Percentiles rank a stretch among this genome's conserved stretches.
Evolutionary conservation across 2,888 invertebrate genomes (phyloP).

Genomic region (Andrena marginata): DNA sequence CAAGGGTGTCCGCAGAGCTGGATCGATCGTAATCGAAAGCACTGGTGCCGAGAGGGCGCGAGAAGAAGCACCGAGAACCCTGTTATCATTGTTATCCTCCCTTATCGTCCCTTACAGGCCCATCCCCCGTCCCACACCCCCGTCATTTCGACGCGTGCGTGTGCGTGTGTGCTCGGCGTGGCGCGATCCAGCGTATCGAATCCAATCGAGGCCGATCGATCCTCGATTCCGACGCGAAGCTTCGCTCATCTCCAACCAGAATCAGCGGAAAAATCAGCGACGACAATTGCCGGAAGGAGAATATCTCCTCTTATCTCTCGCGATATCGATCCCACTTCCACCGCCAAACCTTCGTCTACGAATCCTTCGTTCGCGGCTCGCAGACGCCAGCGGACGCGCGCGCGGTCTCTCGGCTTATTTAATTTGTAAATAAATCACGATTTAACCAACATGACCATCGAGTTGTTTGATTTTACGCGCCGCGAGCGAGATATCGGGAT

Average conservation of each 20-base stretch:
- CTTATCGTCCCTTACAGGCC: slow-evolving; percentile 13
- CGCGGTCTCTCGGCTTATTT: slow-evolving; percentile 28
- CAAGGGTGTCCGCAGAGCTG: not conserved
- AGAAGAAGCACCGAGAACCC: slow-evolving; percentile 36
- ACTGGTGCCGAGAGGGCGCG: slow-evolving; percentile 6
- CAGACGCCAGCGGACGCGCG: not conserved
- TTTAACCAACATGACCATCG: slow-evolving; percentile 1
- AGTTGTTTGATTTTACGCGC: slow-evolving; percentile 5
- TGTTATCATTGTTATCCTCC: slow-evolving; percentile 44
- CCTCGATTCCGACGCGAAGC: not conserved
- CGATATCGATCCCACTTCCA: not conserved
- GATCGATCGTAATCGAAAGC: not conserved
- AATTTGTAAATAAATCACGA: slow-evolving; percentile 51
- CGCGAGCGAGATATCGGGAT: slow-evolving; percentile 8
- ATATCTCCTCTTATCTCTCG: not conserved
- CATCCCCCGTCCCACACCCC: not conserved
- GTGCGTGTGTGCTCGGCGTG: slow-evolving; percentile 52
- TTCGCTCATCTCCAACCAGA: not conserved
- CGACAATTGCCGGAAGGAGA: not conserved
- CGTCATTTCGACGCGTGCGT: slow-evolving; percentile 46
- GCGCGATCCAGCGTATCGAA: slow-evolving; percentile 5
- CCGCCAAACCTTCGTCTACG: not conserved
- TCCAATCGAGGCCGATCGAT: slow-evolving; percentile 14
- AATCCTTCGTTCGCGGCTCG: not conserved
- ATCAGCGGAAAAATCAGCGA: not conserved